A percentile compares a stretch with the other conserved stretches of the same genome.
These are phyloP conservation scores for Fringilla coelebs DNA, from an alignment of 2,797 vertebrate genomes.

Conservation along the genomic window DNA sequence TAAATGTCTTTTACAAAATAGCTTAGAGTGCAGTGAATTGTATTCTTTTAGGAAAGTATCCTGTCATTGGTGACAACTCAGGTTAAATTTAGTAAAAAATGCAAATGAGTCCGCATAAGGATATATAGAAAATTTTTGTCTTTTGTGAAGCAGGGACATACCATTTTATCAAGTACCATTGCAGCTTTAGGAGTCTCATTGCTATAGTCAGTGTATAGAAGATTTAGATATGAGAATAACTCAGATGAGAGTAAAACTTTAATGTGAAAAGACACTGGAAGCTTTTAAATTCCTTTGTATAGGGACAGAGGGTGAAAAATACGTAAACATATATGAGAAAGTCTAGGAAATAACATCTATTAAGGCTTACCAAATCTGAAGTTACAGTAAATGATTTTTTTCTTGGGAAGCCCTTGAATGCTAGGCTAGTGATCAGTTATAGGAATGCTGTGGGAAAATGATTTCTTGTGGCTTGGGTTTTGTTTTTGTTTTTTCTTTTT, in stretches of 20 bases:
- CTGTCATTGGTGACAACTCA: neutral
- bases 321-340: neutral
- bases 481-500: fast-evolving
- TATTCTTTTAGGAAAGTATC: neutral
- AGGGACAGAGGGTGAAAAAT: neutral
- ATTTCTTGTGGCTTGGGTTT: neutral
- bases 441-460: neutral
- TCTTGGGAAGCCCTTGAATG: neutral
- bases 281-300: neutral
- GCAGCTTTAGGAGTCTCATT: neutral
- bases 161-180: neutral
- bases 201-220: neutral
- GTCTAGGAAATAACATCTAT: neutral
- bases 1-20: neutral
- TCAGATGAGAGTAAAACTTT: neutral
- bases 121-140: neutral
- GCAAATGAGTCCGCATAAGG: neutral
- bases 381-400: neutral
- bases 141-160: neutral
- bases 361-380: neutral
- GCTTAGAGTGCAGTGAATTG: neutral
- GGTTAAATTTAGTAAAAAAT: neutral
- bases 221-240: neutral
- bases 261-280: neutral
- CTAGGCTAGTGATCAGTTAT: neutral